Evolutionary conservation across 1,140 invertebrate species (phyloP).

Genomic region (Maniola jurtina): DNA sequence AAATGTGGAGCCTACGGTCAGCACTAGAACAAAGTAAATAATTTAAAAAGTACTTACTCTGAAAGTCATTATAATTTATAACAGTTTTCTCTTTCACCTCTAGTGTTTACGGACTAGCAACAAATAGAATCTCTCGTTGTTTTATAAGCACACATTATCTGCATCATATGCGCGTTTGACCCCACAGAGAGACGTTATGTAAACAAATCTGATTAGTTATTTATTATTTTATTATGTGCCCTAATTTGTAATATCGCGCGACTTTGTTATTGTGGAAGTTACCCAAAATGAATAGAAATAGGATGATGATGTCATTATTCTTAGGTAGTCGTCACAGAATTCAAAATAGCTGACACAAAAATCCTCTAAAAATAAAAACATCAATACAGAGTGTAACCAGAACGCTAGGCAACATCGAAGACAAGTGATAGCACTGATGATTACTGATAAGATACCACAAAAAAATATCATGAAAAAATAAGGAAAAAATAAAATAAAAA

Average conservation of each 20-base stretch:
- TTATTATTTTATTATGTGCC: not conserved
- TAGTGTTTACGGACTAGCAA: not conserved
- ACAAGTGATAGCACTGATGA: too few species aligned
- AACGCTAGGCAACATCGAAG: too few species aligned
- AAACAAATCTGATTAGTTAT: not conserved
- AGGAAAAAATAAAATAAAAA: too few species aligned
- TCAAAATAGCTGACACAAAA: too few species aligned
- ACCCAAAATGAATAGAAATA: not conserved
- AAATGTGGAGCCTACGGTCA: too few species aligned
- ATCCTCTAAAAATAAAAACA: too few species aligned
- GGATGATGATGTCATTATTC: too few species aligned
- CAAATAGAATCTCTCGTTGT: not conserved
- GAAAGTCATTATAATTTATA: constrained; percentile 17
- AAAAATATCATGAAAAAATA: too few species aligned
- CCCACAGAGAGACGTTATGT: not conserved
- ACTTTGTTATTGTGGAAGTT: not conserved
- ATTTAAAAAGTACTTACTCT: constrained; percentile 13
- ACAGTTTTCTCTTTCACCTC: not conserved
- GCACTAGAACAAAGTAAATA: constrained; percentile 10
- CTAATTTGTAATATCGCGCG: not conserved
- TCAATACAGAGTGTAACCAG: too few species aligned
- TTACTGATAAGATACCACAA: too few species aligned
- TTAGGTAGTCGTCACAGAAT: too few species aligned
- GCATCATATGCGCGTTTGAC: not conserved
- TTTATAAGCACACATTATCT: constrained; percentile 2